Percentiles rank a stretch among this genome's conserved stretches.
Evolutionary conservation across 2,888 invertebrate species (phyloP).

Genomic region (Epistrophe eligans): DNA sequence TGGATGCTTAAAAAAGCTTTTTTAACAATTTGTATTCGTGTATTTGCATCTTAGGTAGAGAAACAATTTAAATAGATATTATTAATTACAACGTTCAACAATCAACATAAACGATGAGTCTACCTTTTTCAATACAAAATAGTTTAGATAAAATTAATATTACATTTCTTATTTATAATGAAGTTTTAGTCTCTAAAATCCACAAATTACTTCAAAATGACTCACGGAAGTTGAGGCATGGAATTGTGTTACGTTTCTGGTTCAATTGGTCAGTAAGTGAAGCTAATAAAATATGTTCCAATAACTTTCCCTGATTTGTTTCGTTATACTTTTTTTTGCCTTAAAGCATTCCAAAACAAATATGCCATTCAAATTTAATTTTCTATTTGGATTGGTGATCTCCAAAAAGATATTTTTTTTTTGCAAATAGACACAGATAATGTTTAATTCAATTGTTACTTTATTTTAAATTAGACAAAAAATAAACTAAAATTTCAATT

Average conservation of each 20-base stretch:
- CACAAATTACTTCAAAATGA: background rate
- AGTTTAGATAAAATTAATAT: too few species aligned
- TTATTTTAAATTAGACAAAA: constrained; percentile 15
- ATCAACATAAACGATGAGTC: too few species aligned
- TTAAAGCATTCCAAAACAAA: constrained; percentile 8
- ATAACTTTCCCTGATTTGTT: constrained; percentile 30
- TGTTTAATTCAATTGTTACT: constrained; percentile 7
- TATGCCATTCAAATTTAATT: constrained; percentile 45
- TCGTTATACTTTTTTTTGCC: background rate
- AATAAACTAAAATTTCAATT: constrained; percentile 33
- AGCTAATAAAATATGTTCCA: constrained; percentile 9
- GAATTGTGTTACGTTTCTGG: background rate
- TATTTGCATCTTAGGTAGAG: too few species aligned
- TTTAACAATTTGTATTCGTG: background rate
- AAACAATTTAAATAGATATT: too few species aligned
- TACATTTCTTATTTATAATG: too few species aligned
- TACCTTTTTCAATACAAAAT: too few species aligned
- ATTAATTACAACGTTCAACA: too few species aligned
- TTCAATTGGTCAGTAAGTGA: background rate
- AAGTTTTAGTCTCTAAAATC: too few species aligned
- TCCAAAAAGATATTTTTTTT: constrained; percentile 16
- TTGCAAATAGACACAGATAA: background rate
- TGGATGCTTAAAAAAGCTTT: background rate
- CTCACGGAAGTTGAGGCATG: background rate
- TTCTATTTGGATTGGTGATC: constrained; percentile 7